Base-by-base conservation (phyloP, 2,888 invertebrate genomes). In the Ceramica pisi region DNA sequence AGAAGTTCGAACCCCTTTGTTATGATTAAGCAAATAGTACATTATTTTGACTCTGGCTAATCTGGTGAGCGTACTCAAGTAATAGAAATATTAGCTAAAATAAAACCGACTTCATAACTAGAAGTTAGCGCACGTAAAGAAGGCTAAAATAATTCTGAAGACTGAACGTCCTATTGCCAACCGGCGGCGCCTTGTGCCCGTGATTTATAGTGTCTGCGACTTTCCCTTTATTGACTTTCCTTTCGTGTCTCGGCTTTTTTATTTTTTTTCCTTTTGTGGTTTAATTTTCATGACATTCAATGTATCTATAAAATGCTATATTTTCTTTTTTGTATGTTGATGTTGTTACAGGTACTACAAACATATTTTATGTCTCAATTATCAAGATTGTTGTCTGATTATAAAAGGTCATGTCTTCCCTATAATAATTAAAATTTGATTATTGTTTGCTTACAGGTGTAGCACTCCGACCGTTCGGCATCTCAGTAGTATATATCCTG, bases 401-500 rank as follows among this genome's bases (percentile, higher is more conserved):
- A 19, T 51, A 21, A 12, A 57, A n/a, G 46, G 5, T 48, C 10
- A 14, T 50, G 38, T 35, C 5, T 46, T 46, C 53, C 12, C 1
- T 55, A 14, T 57, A 38, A 64, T 62, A n/a, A 53, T 31, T 31
- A 6, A 5, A 5, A 31, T 63, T 65, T 66, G 74, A 26, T 63
- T 64, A 38, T 41, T 63, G 56, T 87, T 93, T 91, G 89, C 87
- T 97, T 96, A 75, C 96, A 98, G 98, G 98, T 96, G 97, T 97
- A 89, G 96, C 98, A 89, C 97, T 98, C 92, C 97, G 98, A 89
- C 98, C 98, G 67, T 97, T 97, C 88, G 97, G 97, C 86, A 95
- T 98, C 81, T 98, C 98, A 48, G 95, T 97, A 81, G 93, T 98
- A 84, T 99, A 99, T 93, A 96, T 98, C 85, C 94, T 98, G 78